Evolutionary conservation across 2,888 invertebrate species (phyloP).

Genomic region (Volucella inanis): DNA sequence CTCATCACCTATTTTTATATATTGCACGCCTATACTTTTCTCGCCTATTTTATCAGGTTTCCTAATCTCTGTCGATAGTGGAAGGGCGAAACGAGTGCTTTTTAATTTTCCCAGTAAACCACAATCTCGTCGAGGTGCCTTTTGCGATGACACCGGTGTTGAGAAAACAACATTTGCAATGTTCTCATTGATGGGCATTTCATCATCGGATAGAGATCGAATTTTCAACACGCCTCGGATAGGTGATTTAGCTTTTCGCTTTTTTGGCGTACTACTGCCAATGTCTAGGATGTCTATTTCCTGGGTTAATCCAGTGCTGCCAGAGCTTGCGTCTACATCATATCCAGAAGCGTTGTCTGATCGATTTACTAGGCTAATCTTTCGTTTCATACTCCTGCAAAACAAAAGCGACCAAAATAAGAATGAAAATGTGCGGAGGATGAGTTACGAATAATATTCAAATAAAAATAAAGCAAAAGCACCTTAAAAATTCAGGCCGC

Average conservation of each 20-base stretch:
- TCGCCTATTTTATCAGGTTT: slow-evolving; percentile 82
- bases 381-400: slow-evolving; percentile 86
- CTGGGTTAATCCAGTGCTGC: slow-evolving; percentile 88
- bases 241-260: slow-evolving; percentile 84
- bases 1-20: slow-evolving; percentile 81
- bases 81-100: slow-evolving; percentile 82
- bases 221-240: slow-evolving; percentile 86
- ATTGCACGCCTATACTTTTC: slow-evolving; percentile 79
- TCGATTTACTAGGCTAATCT: slow-evolving; percentile 84
- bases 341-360: slow-evolving; percentile 79
- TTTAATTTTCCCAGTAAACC: slow-evolving; percentile 83
- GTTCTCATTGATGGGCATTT: slow-evolving; percentile 84
- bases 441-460: neutral
- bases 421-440: neutral
- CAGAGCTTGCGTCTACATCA: slow-evolving; percentile 84
- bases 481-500: slow-evolving; percentile 82
- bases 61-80: slow-evolving; percentile 84
- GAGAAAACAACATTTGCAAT: slow-evolving; percentile 89
- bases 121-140: slow-evolving; percentile 85
- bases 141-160: slow-evolving; percentile 88
- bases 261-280: slow-evolving; percentile 88
- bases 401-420: slow-evolving; percentile 32
- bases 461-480: neutral
- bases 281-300: slow-evolving; percentile 88
- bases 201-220: slow-evolving; percentile 86